A percentile compares a stretch with the other conserved stretches of the same genome.
phyloP scores from a whole-genome alignment of 1,140 invertebrate species.

The Centruroides sculpturatus region DNA sequence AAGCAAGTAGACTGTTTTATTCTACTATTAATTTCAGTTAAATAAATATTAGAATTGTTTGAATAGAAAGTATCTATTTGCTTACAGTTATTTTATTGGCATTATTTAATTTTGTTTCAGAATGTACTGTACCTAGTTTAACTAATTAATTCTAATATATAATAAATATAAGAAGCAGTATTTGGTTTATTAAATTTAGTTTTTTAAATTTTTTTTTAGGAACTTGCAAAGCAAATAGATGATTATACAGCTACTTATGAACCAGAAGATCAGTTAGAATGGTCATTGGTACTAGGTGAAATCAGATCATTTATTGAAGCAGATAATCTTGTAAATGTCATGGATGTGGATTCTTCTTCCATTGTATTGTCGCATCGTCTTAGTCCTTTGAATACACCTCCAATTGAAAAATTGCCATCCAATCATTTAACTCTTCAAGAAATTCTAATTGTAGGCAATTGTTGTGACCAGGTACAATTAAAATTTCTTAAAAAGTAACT shows the following conservation, averaged over 20 bases:
- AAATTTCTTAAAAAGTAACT: neutral
- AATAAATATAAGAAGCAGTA: too few relatives aligned
- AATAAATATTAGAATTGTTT: too few relatives aligned
- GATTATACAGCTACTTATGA: constrained; percentile 91
- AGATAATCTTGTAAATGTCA: constrained; percentile 70
- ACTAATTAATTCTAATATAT: too few relatives aligned
- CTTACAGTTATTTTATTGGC: too few relatives aligned
- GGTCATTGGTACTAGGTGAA: constrained; percentile 85
- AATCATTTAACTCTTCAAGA: constrained; percentile 65
- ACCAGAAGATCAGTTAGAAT: constrained; percentile 91
- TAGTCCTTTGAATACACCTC: constrained; percentile 67
- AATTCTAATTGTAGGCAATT: constrained; percentile 87
- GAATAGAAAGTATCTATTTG: too few relatives aligned
- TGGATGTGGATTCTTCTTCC: constrained; percentile 46
- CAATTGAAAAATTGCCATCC: constrained; percentile 67
- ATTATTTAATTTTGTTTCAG: too few relatives aligned
- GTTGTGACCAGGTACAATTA: constrained; percentile 56
- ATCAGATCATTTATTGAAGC: constrained; percentile 89
- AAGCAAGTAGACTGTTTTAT: too few relatives aligned
- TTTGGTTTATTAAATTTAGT: too few relatives aligned
- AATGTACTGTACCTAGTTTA: too few relatives aligned
- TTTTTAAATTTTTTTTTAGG: constrained; percentile 28
- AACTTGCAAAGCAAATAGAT: constrained; percentile 62
- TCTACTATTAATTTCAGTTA: too few relatives aligned
- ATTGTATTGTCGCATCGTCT: constrained; percentile 41